Conservation (phyloP, 1,140 invertebrate species). For the Linepithema humile region DNA sequence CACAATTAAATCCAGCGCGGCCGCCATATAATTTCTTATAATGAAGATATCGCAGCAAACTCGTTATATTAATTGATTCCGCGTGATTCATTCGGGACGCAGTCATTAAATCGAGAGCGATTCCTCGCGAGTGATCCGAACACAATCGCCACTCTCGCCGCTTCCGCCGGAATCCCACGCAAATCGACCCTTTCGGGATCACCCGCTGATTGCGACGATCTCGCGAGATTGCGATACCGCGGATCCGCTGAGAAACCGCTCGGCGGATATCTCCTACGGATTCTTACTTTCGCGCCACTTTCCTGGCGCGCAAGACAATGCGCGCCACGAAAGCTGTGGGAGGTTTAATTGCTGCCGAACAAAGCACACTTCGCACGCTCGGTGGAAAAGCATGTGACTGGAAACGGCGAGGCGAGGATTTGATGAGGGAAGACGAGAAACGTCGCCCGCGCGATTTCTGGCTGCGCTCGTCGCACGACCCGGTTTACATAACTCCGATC, state of each 20-base stretch:
- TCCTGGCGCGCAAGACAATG: conserved; percentile 74
- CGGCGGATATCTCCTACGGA: conserved; percentile 52
- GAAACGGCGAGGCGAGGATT: conserved; percentile 29
- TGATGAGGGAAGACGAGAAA: not conserved
- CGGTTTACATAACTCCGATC: conserved; percentile 79
- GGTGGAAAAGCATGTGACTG: conserved; percentile 61
- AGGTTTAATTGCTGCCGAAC: conserved; percentile 73
- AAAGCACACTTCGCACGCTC: conserved; percentile 75
- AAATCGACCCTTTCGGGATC: conserved; percentile 61
- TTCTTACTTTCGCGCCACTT: conserved; percentile 78
- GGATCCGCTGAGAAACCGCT: conserved; percentile 60
- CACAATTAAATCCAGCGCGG: not conserved
- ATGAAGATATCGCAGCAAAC: not conserved
- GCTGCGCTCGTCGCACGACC: conserved; percentile 73
- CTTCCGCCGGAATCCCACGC: conserved; percentile 1
- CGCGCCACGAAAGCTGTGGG: conserved; percentile 74
- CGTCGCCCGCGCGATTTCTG: conserved; percentile 14
- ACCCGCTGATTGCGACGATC: conserved; percentile 47
- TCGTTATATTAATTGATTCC: conserved; percentile 29
- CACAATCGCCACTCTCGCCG: conserved; percentile 37
- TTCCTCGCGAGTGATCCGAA: not conserved
- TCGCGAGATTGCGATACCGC: not conserved
- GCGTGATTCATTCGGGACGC: not conserved
- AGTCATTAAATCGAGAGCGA: not conserved
- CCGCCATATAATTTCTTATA: not conserved